Percentiles rank a stretch among this genome's conserved stretches.
Conservation (phyloP, 2,797 vertebrate species). For the Numenius phaeopus region DNA sequence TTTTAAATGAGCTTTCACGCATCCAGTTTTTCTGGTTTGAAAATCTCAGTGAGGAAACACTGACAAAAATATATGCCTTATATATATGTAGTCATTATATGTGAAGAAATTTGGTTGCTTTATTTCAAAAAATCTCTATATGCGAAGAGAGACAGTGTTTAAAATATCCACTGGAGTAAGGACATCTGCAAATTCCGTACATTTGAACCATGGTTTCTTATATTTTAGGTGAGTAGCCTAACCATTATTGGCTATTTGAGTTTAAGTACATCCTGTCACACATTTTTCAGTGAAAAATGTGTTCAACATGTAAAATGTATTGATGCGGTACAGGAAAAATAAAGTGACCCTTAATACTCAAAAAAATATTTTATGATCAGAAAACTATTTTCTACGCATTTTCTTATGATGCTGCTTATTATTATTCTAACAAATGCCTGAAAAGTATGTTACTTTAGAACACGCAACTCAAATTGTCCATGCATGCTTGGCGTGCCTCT, state of each 20-base stretch:
- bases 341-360: neutral
- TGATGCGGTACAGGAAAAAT: neutral
- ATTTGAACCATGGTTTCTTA: neutral
- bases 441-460: neutral
- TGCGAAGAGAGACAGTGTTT: neutral
- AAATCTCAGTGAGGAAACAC: neutral
- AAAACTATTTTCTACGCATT: neutral
- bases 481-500: neutral
- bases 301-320: neutral
- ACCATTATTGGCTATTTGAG: neutral
- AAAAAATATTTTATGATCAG: neutral
- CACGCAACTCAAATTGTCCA: neutral
- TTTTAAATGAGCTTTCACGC: neutral
- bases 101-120: neutral
- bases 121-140: neutral
- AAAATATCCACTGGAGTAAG: neutral
- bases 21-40: neutral
- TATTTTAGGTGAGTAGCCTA: neutral
- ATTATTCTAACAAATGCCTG: neutral
- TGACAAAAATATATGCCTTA: neutral
- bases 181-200: neutral
- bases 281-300: neutral
- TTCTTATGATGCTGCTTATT: neutral
- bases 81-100: neutral
- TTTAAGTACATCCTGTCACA: neutral